phyloP scores from a whole-genome alignment of 2,113 vertebrate species.

The Colius striatus region DNA sequence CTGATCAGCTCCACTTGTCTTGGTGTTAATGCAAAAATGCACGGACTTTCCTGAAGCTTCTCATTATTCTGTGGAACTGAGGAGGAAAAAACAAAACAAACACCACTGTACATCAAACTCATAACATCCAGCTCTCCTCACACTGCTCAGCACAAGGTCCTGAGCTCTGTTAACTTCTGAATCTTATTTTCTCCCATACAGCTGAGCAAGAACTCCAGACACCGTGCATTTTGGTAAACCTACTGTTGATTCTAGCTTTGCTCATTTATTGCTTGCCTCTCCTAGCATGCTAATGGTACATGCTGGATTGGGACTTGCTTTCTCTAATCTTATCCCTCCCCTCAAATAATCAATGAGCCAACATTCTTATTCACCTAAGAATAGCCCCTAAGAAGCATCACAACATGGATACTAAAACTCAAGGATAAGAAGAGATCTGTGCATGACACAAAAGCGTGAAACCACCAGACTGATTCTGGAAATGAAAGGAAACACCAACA shows the following conservation, averaged over 20 bases:
- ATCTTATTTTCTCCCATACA: neutral
- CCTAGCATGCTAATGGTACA: neutral
- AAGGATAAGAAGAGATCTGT: neutral
- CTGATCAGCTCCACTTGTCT: slow-evolving; percentile 94
- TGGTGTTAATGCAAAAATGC: slow-evolving; percentile 92
- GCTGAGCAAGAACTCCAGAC: neutral
- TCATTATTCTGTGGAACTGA: slow-evolving; percentile 94
- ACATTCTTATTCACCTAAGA: neutral
- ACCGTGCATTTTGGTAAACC: neutral
- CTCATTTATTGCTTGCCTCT: neutral
- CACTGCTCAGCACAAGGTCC: neutral
- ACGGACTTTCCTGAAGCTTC: slow-evolving; percentile 96
- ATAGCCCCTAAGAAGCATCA: neutral
- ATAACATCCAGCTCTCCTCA: neutral
- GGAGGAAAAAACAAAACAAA: neutral
- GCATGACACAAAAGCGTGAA: neutral
- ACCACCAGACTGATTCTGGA: neutral
- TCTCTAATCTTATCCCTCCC: neutral
- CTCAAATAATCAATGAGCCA: neutral
- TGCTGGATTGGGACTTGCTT: neutral
- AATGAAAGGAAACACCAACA: neutral
- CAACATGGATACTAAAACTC: neutral
- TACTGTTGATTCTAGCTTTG: neutral
- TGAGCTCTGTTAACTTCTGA: neutral
- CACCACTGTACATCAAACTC: neutral